Base-by-base conservation (phyloP, 2,888 invertebrate species). In the Embidobia sp. region DNA sequence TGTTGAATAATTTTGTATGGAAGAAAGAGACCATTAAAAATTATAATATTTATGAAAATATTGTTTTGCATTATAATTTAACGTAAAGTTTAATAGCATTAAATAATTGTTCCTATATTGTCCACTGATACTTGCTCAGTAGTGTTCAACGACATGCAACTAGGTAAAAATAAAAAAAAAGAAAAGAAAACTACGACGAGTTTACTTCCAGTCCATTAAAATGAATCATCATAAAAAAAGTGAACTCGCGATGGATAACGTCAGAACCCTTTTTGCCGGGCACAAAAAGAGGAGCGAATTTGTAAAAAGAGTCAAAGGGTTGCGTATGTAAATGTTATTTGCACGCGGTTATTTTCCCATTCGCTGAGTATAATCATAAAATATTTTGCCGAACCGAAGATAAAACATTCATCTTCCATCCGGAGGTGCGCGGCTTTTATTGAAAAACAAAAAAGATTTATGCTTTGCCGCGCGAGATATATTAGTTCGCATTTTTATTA, bases 321-420 rank as follows among this genome's bases (percentile, higher is more conserved):
- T 49, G 1, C 8, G 16, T 35, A 53, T 37, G 53, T 26, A 35
- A 15, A 26, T 26, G 13, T 22, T 53, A 53, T 35, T 53, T 53
- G 10, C 26, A 2, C 8, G 35, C 22, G 2, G n/a, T 46, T 59
- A 59, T 46, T 35, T 57, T 57, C 57, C 46, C 31, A 44, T 59
- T 42, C 44, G 5, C 16, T 19, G 46, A 31, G 26, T 59, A 59
- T 59, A 59, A 59, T 33, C 42, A n/a, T 57, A 35, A 42, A 57
- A 42, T 44, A 33, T 59, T 59, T 35, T 18, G 22, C 46, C 8
- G n/a, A 31, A 19, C 46, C 42, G 26, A 55, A 33, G 33, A 59
- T 59, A 33, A 59, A 59, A 31, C 59, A 33, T 59, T 44, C 44
- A 44, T 42, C 16, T 57, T 57, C 29, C 11, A 42, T 42, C 27